Evolutionary conservation across 1,140 invertebrate species (phyloP), one percentile per base, ranked within the genome.

Genomic region (Samia ricini): DNA sequence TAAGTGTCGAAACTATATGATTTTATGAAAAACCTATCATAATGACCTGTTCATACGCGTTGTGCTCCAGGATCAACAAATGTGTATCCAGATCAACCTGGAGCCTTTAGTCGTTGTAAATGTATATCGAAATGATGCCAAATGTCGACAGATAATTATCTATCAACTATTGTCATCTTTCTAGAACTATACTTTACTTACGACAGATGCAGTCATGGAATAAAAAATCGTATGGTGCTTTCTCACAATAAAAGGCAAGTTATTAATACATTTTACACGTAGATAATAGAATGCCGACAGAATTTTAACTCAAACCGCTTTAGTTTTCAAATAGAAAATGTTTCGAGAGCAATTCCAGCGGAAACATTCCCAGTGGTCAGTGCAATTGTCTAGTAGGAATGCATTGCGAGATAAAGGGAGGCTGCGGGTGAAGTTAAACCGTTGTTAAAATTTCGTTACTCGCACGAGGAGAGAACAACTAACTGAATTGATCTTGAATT

Each of bases 401-500:
- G 29, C 20, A 60, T 50, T 19, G 10, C n/a, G 50, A 51, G 5
- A 29, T 23, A 60, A 29, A 29, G 61, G 63, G 57, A 56, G 57
- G 48, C 52, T 42, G 57, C 48, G 51, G 61, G 56, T 59, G 56
- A 42, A 63, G 57, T 60, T 56, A 56, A 63, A 60, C 57, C 58
- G 58, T 51, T 63, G 61, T 61, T 63, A 56, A 55, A 50, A 57
- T 58, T 64, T 49, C 50, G 62, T 63, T 51, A 36, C 56, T 56
- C 22, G n/a, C 33, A 3, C 33, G 33, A 42, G 22, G 66, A 48
- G 49, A 42, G 59, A 54, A 59, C 56, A 24, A 60, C 69, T 72
- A 74, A 74, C 67, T 67, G 69, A 69, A 68, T 72, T 69, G 66
- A 12, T 60, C 36, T 64, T 22, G 50, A 61, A 54, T 60, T 51